Evolutionary conservation across 2,888 invertebrate species (phyloP).

Genomic region (Drosophila heteroneura): DNA sequence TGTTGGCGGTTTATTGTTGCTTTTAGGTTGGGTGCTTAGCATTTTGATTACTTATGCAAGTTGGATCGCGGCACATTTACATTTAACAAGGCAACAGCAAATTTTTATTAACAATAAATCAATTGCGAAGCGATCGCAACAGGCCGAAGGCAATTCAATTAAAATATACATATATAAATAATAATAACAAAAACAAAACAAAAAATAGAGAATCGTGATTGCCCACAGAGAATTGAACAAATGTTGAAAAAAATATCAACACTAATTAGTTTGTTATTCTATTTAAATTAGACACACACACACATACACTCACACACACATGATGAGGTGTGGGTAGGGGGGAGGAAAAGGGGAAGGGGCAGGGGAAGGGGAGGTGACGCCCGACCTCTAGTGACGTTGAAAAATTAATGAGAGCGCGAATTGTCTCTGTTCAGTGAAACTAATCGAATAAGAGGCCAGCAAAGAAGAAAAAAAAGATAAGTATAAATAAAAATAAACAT

Average conservation of each 20-base stretch:
- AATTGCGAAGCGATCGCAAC: conserved; percentile 63
- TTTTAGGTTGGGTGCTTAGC: conserved; percentile 42
- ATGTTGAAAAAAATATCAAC: conserved; percentile 60
- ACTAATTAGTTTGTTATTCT: conserved; percentile 79
- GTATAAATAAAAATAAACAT: conserved; percentile 19
- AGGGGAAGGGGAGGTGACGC: not conserved
- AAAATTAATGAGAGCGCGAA: conserved; percentile 52
- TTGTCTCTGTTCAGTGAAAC: conserved; percentile 43
- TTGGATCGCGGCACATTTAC: conserved; percentile 61
- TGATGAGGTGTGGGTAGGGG: not conserved
- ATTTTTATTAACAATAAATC: conserved; percentile 78
- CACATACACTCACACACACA: conserved; percentile 1
- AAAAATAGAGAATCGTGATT: conserved; percentile 56
- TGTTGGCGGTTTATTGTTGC: conserved; percentile 24
- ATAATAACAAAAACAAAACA: conserved; percentile 12
- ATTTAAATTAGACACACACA: conserved; percentile 57
- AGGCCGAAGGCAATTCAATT: conserved; percentile 68
- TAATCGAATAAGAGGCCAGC: conserved; percentile 38
- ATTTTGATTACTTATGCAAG: conserved; percentile 71
- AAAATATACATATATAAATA: conserved; percentile 60
- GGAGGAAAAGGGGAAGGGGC: not conserved
- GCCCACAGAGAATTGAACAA: conserved; percentile 38
- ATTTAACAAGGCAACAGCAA: conserved; percentile 64
- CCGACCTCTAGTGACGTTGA: conserved; percentile 43
- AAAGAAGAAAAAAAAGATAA: conserved; percentile 6